A percentile compares a stretch with the other conserved stretches of the same genome.
phyloP scores from a whole-genome alignment of 2,797 vertebrate species.

The Hippopotamyrus pictus region DNA sequence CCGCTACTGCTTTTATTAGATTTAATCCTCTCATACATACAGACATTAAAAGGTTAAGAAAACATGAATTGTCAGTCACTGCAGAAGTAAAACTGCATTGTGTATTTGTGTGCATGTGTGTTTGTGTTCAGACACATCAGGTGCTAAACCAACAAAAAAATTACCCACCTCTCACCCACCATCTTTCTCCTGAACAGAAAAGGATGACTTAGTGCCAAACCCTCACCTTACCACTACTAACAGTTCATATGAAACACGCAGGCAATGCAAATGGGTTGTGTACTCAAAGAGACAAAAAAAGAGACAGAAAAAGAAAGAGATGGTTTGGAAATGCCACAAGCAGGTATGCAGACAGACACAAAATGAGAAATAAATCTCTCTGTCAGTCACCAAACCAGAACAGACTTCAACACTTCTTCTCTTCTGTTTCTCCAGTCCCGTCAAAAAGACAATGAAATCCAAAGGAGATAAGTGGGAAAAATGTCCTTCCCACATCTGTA shows the following conservation, averaged over 20 bases:
- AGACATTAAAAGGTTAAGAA: constrained; percentile 26
- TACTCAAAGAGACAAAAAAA: neutral
- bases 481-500: constrained; percentile 22
- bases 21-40: neutral
- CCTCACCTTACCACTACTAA: constrained; percentile 18
- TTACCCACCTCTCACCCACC: neutral
- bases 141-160: neutral
- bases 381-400: constrained; percentile 17
- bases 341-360: constrained; percentile 8
- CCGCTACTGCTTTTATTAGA: neutral
- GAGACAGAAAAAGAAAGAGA: neutral
- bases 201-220: neutral
- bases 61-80: constrained; percentile 15
- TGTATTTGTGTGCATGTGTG: neutral
- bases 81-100: constrained; percentile 14
- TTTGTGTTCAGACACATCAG: constrained; percentile 43
- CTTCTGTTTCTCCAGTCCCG: neutral
- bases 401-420: neutral
- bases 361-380: neutral
- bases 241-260: neutral
- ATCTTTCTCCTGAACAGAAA: neutral
- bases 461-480: neutral
- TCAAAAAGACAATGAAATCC: constrained; percentile 1
- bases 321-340: neutral
- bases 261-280: neutral